Evolutionary conservation across 1,140 invertebrate species (phyloP).

Genomic region (Thaumatotibia leucotreta): DNA sequence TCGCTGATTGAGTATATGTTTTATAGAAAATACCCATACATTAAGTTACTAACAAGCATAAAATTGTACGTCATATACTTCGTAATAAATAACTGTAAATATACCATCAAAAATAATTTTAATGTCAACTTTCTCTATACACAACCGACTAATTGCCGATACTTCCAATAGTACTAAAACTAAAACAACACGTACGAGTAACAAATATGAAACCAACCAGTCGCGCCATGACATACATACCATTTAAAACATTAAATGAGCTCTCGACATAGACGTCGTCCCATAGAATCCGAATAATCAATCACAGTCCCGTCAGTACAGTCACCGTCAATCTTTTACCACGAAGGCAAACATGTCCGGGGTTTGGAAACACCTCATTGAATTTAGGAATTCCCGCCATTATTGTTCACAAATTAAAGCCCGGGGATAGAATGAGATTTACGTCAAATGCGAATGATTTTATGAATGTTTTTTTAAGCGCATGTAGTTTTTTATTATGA

Average conservation of each 20-base stretch:
- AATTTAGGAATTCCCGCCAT: no score
- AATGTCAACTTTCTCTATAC: background rate
- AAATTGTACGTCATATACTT: background rate
- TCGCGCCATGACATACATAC: slow-evolving; percentile 4
- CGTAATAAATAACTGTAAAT: background rate
- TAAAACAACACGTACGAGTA: background rate
- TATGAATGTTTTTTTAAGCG: no score
- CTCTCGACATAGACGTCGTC: background rate
- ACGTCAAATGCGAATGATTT: no score
- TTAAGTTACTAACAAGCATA: background rate
- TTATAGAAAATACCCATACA: no score
- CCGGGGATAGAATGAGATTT: no score
- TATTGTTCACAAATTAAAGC: no score
- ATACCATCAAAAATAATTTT: background rate
- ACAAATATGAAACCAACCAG: background rate
- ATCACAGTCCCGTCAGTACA: no score
- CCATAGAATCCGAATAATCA: background rate
- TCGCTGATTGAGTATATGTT: no score
- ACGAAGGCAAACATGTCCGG: no score
- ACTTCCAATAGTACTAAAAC: background rate
- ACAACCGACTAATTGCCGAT: background rate
- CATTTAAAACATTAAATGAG: slow-evolving; percentile 1
- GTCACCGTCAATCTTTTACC: no score
- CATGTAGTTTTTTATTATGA: no score
- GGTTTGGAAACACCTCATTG: background rate